Evolutionary conservation across 2,888 invertebrate species (phyloP).

Genomic region (Shargacucullia verbasci): DNA sequence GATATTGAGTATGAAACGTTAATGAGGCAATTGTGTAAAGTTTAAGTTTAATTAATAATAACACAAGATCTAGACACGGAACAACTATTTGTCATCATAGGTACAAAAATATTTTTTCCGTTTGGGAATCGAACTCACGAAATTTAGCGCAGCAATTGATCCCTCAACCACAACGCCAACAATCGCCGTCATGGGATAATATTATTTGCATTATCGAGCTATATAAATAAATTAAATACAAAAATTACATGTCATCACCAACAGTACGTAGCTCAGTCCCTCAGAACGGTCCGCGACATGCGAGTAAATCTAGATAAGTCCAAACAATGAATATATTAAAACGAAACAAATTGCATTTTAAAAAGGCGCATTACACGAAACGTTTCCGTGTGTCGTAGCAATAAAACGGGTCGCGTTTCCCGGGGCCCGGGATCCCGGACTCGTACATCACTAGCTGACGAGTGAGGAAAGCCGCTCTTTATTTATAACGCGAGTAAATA

Average conservation of each 20-base stretch:
- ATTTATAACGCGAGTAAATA: constrained; percentile 48
- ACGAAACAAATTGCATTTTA: constrained; percentile 59
- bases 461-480: constrained; percentile 53
- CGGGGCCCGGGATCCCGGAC: constrained; percentile 36
- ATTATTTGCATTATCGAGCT: constrained; percentile 11
- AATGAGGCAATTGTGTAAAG: no score
- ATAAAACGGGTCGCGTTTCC: constrained; percentile 53
- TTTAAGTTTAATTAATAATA: no score
- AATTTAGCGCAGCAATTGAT: no score
- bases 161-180: no score
- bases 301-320: constrained; percentile 55
- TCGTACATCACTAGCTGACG: constrained; percentile 58
- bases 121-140: no score
- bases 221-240: constrained; percentile 24
- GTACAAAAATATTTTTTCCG: no score
- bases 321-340: constrained; percentile 59
- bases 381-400: constrained; percentile 57
- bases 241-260: constrained; percentile 15
- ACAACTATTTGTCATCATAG: no score
- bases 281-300: constrained; percentile 39
- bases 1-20: no score
- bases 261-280: constrained; percentile 25
- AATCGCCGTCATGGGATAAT: no score
- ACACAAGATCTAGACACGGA: no score
- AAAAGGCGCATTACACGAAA: constrained; percentile 56